Evolutionary conservation across 2,888 invertebrate genomes (phyloP), one percentile per base, ranked within the genome.

Genomic region (Leptopilina myrica): DNA sequence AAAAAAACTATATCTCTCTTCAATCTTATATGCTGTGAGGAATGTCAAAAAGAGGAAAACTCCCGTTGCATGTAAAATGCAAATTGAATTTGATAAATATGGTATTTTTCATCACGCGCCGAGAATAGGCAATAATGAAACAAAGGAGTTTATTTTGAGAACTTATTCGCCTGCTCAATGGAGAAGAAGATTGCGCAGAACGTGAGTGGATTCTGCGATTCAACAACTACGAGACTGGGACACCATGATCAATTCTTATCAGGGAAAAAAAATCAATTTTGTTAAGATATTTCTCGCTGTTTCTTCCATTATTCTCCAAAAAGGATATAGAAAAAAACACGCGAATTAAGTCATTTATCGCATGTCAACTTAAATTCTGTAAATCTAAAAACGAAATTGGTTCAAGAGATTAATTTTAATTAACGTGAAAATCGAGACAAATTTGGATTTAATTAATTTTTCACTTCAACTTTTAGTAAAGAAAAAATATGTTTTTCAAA

Each of bases 261-360:
- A 49, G 43, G 33, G 33, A 33, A 43, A 43, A 69, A 62, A 69
- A 76, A 79, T 79, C 79, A 76, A 64, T 11, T 9, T 69, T 76
- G 79, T 79, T 76, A 79, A 76, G 76, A 65, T 53, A 64, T 67
- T 69, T 53, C 75, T 77, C 40, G 56, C 4, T 33, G 33, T 33
- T 33, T 33, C 73, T 76, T 43, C 43, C 73, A 62, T 73, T 33
- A 33, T 33, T 33, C 33, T 33, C 33, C 1, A 4, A 33, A 33
- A 2, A 33, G 33, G 33, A 33, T 33, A 33, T 33, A 33, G 26
- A 26, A 26, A 26, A 26, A 64, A 79, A 59, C 73, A 33, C 62
- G 62, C 79, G 76, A 77, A 78, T 78, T 75, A 78, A 75, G 43
- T 64, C 73, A 78, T 82, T 79, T 82, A 82, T 82, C 79, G n/a